phyloP scores from a whole-genome alignment of 2,888 invertebrate genomes.

The Himalopsyche tibetana region DNA sequence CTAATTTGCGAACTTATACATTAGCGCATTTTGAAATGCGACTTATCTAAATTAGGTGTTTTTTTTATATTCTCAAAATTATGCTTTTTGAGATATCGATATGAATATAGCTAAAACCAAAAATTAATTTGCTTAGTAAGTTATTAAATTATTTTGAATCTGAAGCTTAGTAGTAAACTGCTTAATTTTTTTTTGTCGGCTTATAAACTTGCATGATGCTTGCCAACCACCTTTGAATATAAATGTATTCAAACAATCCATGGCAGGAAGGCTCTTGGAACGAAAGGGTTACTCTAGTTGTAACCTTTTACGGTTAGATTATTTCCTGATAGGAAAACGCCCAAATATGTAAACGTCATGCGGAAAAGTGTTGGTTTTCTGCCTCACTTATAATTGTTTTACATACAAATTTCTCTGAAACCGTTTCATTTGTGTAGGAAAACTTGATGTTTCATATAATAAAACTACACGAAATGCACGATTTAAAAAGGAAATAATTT shows the following conservation, averaged over 20 bases:
- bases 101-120: too few relatives aligned
- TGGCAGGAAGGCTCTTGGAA: not conserved
- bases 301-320: slow-evolving; percentile 56
- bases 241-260: not conserved
- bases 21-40: too few relatives aligned
- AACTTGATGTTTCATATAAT: not conserved
- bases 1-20: too few relatives aligned
- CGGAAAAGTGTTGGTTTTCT: slow-evolving; percentile 51
- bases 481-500: slow-evolving; percentile 14
- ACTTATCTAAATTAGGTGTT: too few relatives aligned
- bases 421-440: not conserved
- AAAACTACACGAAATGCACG: not conserved
- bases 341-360: slow-evolving; percentile 60
- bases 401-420: slow-evolving; percentile 6
- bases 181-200: too few relatives aligned
- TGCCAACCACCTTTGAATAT: not conserved
- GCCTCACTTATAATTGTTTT: slow-evolving; percentile 40
- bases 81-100: too few relatives aligned
- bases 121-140: too few relatives aligned
- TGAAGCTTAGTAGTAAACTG: too few relatives aligned
- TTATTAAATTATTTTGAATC: too few relatives aligned
- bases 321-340: slow-evolving; percentile 54
- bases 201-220: too few relatives aligned
- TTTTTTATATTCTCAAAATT: too few relatives aligned
- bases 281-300: not conserved